Percentiles rank a stretch among this genome's conserved stretches.
Conservation (phyloP, 2,797 vertebrate genomes). For the Allobates femoralis region DNA sequence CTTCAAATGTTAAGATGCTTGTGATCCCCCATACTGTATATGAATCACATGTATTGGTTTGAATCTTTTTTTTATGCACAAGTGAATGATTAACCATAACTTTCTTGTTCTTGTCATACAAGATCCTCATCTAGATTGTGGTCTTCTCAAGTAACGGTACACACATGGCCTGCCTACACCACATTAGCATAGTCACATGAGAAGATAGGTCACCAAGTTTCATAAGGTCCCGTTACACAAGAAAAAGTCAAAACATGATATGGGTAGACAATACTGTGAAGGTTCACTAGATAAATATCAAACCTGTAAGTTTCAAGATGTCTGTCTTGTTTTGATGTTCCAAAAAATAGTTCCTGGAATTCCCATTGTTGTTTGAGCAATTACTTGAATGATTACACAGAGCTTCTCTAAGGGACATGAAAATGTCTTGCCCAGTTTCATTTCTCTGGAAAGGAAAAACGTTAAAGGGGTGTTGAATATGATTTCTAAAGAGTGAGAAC, state of each 20-base stretch:
- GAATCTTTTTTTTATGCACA: neutral
- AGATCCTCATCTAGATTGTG: neutral
- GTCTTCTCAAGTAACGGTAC: neutral
- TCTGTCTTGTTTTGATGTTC: conserved; percentile 14
- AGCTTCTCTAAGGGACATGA: neutral
- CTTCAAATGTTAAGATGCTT: neutral
- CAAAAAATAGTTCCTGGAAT: neutral
- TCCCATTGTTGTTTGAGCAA: neutral
- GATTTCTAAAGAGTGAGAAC: neutral
- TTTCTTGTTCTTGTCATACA: neutral
- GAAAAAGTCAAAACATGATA: neutral
- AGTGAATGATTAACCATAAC: neutral
- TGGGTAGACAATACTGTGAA: neutral
- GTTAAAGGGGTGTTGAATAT: neutral
- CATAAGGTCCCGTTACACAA: neutral
- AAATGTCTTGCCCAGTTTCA: neutral
- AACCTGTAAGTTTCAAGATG: conserved; percentile 35
- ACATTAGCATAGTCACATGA: neutral
- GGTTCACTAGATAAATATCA: neutral
- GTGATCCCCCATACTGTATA: neutral
- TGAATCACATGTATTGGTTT: neutral
- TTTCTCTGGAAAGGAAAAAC: conserved; percentile 14
- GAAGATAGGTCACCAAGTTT: neutral
- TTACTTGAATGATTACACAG: conserved; percentile 43
- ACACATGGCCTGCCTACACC: neutral